Evolutionary conservation across 2,888 invertebrate species (phyloP).

Genomic region (Orchesellides sinensis): DNA sequence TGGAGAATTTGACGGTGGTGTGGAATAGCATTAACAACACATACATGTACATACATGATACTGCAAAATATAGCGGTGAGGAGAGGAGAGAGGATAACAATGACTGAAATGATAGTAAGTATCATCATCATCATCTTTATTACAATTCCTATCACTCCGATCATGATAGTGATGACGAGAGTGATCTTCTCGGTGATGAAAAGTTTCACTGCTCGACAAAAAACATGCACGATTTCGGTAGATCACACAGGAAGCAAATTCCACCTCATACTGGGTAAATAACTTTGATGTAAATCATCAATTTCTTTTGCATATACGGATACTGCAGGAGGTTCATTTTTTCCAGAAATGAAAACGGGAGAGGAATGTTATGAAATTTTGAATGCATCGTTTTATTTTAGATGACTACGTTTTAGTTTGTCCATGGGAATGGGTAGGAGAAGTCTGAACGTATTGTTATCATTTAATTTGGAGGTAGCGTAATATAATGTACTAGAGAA

Average conservation of each 20-base stretch:
- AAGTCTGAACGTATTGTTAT: too few relatives aligned
- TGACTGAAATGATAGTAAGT: constrained; percentile 57
- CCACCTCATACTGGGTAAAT: neutral
- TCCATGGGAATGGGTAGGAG: too few relatives aligned
- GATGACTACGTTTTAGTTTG: too few relatives aligned
- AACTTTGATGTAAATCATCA: constrained; percentile 20
- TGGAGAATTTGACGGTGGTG: constrained; percentile 37
- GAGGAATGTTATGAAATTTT: too few relatives aligned
- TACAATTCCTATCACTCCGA: constrained; percentile 53
- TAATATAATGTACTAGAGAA: too few relatives aligned
- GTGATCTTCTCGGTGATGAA: constrained; percentile 9
- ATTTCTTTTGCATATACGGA: neutral
- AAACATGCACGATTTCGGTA: neutral
- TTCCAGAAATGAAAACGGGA: too few relatives aligned
- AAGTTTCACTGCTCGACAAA: neutral
- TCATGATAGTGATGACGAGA: constrained; percentile 38
- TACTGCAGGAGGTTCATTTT: neutral
- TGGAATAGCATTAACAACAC: constrained; percentile 1
- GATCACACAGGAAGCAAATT: neutral
- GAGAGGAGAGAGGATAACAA: constrained; percentile 48
- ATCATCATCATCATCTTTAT: constrained; percentile 54
- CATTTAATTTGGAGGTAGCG: too few relatives aligned
- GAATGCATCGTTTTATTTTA: too few relatives aligned
- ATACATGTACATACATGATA: too few relatives aligned
- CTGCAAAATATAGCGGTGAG: neutral